phyloP scores from a whole-genome alignment of 2,113 vertebrate species.

The Gadus chalcogrammus region DNA sequence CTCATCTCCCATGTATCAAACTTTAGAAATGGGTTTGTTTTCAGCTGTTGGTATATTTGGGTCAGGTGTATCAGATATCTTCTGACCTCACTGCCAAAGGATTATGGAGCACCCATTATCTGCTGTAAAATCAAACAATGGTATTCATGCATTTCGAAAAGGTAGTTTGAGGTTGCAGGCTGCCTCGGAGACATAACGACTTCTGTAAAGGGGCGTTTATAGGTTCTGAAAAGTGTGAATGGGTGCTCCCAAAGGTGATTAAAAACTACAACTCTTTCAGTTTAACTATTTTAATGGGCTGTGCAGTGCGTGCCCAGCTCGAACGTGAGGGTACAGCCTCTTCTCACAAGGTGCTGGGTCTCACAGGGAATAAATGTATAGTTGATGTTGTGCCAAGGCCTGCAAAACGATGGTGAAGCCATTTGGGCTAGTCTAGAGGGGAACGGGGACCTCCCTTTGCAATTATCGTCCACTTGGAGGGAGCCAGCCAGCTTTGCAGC shows the following conservation, averaged over 20 bases:
- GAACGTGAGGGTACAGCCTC: constrained; percentile 28
- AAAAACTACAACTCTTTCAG: not conserved
- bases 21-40: not conserved
- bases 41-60: not conserved
- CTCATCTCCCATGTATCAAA: not conserved
- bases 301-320: not conserved
- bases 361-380: constrained; percentile 23
- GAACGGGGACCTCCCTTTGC: constrained; percentile 24
- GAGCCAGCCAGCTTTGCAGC: constrained; percentile 37
- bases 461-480: constrained; percentile 43
- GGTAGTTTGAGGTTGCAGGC: constrained; percentile 7
- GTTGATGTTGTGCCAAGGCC: constrained; percentile 9
- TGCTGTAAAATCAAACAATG: not conserved
- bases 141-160: constrained; percentile 8
- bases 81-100: not conserved
- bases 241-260: not conserved
- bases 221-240: too few relatives aligned
- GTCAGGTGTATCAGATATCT: too few relatives aligned
- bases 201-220: not conserved
- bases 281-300: not conserved
- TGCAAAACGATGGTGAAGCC: constrained; percentile 16
- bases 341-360: constrained; percentile 13
- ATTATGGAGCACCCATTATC: not conserved
- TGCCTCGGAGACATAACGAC: not conserved
- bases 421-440: constrained; percentile 5